phyloP scores from a whole-genome alignment of 2,888 invertebrate species.

The Hirtodrosophila confusa region DNA sequence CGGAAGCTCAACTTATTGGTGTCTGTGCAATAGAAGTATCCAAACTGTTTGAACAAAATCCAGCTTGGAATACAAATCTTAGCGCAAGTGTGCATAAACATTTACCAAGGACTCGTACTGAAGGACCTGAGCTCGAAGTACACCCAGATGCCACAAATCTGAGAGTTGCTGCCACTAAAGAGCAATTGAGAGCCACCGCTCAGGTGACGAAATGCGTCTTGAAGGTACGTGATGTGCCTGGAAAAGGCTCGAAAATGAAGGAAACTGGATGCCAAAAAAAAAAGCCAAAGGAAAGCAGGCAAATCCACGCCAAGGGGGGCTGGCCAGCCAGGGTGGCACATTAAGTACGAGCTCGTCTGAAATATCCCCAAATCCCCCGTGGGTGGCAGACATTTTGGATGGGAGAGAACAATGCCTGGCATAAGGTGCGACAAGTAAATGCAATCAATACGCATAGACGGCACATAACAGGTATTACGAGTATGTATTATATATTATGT shows the following conservation, averaged over 20 bases:
- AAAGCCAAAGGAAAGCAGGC: slow-evolving; percentile 8
- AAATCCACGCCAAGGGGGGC: slow-evolving; percentile 13
- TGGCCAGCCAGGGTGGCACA: slow-evolving; percentile 33
- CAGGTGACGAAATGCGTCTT: slow-evolving; percentile 75
- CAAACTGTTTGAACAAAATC: no score
- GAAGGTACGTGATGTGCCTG: slow-evolving; percentile 69
- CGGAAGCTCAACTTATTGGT: no score
- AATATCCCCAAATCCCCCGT: slow-evolving; percentile 52
- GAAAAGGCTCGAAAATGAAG: slow-evolving; percentile 48
- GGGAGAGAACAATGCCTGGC: slow-evolving; percentile 68
- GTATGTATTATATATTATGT: slow-evolving; percentile 17
- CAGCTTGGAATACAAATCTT: no score
- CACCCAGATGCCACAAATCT: slow-evolving; percentile 5
- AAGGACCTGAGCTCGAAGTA: no score
- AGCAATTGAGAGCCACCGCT: slow-evolving; percentile 49
- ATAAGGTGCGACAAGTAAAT: slow-evolving; percentile 57
- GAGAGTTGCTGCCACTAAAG: slow-evolving; percentile 25
- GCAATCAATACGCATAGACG: slow-evolving; percentile 77
- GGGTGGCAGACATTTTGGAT: slow-evolving; percentile 41
- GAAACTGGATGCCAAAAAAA: slow-evolving; percentile 26
- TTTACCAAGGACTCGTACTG: no score
- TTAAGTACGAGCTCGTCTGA: slow-evolving; percentile 34
- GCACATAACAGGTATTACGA: slow-evolving; percentile 71
- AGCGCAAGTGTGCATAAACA: no score
- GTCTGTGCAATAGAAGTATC: not conserved